Base-by-base conservation (phyloP, 2,888 invertebrate species). In the Ferdinandea cuprea region DNA sequence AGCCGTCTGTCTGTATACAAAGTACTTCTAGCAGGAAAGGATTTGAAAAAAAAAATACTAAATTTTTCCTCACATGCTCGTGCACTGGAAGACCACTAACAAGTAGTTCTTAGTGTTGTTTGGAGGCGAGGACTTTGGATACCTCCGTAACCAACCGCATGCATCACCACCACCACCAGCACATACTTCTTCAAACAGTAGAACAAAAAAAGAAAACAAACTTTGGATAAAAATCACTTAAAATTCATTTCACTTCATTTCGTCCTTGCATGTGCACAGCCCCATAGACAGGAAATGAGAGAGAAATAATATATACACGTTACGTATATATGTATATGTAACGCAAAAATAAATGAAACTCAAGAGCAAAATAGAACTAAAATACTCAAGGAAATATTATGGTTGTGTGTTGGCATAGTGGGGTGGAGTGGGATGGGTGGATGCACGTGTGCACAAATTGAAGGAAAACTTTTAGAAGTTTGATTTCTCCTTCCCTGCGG, bases 151-250 rank as follows among this genome's bases (percentile, higher is more conserved):
- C 32, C 32, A 11, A 32, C 52, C 72, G 19, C 72, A 52, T 42
- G 3, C 25, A 2, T 2, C 25, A 25, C 25, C n/a, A n/a, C n/a
- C n/a, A n/a, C n/a, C n/a, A n/a, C n/a, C n/a, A n/a, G 25, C 42
- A 52, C 32, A 61, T 25, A 15, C 48, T 35, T 35, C 15, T 17
- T 54, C 17, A n/a, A 35, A 13, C 11, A 44, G 21, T 48, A 9
- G 37, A 54, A 65, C 13, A 37, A 48, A 56, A 56, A 28, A 37
- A 48, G 48, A 56, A 28, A 72, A 40, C 32, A 68, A 78, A 78
- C 61, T 84, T 73, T 59, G 79, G 79, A 84, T 83, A 83, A 79
- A 84, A 84, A 84, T 84, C 79, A 84, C 79, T 84, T 84, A 72
- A 79, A 84, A 84, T 84, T 84, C 73, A 84, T 84, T 84, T 50